Conservation (phyloP, 2,797 vertebrate species). For the Erpetoichthys calabaricus region DNA sequence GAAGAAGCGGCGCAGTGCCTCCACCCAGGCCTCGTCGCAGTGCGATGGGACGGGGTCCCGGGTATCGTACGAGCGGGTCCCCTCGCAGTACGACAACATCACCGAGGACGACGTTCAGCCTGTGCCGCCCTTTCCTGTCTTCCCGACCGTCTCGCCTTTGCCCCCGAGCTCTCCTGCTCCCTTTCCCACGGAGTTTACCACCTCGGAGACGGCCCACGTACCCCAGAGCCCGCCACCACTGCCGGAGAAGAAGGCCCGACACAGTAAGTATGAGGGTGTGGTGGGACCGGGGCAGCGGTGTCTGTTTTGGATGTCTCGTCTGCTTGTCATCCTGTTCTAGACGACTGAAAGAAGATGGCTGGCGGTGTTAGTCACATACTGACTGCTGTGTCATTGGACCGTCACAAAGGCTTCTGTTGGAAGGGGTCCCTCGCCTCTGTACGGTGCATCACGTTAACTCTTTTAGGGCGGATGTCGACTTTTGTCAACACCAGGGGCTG, state of each 20-base stretch:
- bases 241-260: conserved; percentile 90
- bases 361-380: too few relatives aligned
- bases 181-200: conserved; percentile 53
- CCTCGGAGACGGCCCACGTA: conserved; percentile 47
- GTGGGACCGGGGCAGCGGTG: too few relatives aligned
- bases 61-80: conserved; percentile 68
- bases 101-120: conserved; percentile 71
- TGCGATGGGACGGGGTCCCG: conserved; percentile 46
- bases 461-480: too few relatives aligned
- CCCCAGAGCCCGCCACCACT: conserved; percentile 78
- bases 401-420: too few relatives aligned
- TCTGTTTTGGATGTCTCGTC: neutral
- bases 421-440: too few relatives aligned
- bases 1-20: conserved; percentile 81
- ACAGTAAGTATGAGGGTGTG: conserved; percentile 63
- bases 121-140: conserved; percentile 35
- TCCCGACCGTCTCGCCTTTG: conserved; percentile 67
- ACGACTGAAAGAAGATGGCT: too few relatives aligned
- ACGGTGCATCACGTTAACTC: too few relatives aligned
- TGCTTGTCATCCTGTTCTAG: too few relatives aligned
- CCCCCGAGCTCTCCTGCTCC: conserved; percentile 46
- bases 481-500: too few relatives aligned
- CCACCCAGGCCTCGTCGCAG: conserved; percentile 42
- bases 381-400: too few relatives aligned
- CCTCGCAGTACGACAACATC: conserved; percentile 87